Evolutionary conservation across 1,140 invertebrate genomes (phyloP).

Genomic region (Macrobrachium rosenbergii): DNA sequence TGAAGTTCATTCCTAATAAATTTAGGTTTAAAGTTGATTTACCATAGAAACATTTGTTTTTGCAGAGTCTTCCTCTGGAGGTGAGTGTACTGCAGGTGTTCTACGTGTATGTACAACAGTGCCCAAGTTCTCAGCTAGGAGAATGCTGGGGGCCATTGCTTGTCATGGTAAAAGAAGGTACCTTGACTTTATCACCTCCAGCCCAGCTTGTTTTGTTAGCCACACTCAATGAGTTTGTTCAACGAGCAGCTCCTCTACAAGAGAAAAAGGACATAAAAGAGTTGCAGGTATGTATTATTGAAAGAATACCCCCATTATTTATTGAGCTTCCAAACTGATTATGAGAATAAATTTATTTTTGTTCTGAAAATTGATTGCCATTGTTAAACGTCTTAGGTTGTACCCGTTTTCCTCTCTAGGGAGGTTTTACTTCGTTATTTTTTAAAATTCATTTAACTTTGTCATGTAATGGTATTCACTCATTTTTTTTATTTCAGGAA

Average conservation of each 20-base stretch:
- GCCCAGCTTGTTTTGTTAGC: constrained; percentile 86
- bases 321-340: too few species aligned
- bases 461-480: background rate
- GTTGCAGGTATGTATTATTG: constrained; percentile 75
- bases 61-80: constrained; percentile 71
- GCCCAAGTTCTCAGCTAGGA: constrained; percentile 75
- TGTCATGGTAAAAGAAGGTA: constrained; percentile 83
- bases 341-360: too few species aligned
- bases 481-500: constrained; percentile 37
- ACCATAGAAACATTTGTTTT: background rate
- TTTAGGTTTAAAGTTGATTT: too few species aligned
- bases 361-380: too few species aligned
- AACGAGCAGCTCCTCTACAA: constrained; percentile 81
- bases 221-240: constrained; percentile 88
- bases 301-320: too few species aligned
- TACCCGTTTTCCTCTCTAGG: too few species aligned
- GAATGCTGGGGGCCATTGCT: constrained; percentile 87
- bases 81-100: constrained; percentile 78
- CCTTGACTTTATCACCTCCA: constrained; percentile 77
- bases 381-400: too few species aligned
- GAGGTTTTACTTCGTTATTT: too few species aligned
- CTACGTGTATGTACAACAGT: constrained; percentile 74
- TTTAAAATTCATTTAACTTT: too few species aligned
- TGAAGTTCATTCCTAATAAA: too few species aligned
- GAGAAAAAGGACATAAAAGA: constrained; percentile 88